Evolutionary conservation across 2,888 invertebrate species (phyloP).

Genomic region (Drosophila silvestris): DNA sequence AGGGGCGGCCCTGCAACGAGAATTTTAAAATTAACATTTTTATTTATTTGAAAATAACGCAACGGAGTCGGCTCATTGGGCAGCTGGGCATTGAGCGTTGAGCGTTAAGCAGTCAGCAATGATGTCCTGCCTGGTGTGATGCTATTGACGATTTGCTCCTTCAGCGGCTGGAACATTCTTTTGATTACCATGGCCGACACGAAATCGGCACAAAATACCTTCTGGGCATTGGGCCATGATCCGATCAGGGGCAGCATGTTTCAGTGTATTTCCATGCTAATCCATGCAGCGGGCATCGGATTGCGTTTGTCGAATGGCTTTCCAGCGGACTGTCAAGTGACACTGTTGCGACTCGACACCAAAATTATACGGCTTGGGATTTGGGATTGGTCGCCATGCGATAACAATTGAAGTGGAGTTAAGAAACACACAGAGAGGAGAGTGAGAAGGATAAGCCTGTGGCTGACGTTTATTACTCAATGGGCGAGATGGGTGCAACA

Average conservation of each 20-base stretch:
- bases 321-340: slow-evolving; percentile 88
- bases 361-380: slow-evolving; percentile 91
- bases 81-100: slow-evolving; percentile 20
- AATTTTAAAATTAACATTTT: slow-evolving; percentile 80
- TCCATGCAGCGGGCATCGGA: slow-evolving; percentile 88
- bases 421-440: slow-evolving; percentile 13
- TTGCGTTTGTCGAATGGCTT: slow-evolving; percentile 91
- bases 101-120: slow-evolving; percentile 21
- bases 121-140: slow-evolving; percentile 30
- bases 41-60: slow-evolving; percentile 75
- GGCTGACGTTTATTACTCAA: slow-evolving; percentile 58
- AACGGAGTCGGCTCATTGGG: slow-evolving; percentile 63
- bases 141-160: slow-evolving; percentile 36
- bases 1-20: slow-evolving; percentile 24
- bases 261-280: slow-evolving; percentile 32
- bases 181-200: slow-evolving; percentile 92
- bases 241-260: neutral
- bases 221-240: slow-evolving; percentile 89
- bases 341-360: slow-evolving; percentile 86
- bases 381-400: slow-evolving; percentile 86
- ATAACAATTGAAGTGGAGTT: slow-evolving; percentile 87
- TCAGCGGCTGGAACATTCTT: slow-evolving; percentile 57
- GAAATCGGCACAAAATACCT: slow-evolving; percentile 92
- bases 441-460: slow-evolving; percentile 39
- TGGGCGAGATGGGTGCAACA: slow-evolving; percentile 88